These are phyloP conservation scores for Aleiodes alternator DNA, from an alignment of 2,888 invertebrate genomes.

Conservation along the genomic window DNA sequence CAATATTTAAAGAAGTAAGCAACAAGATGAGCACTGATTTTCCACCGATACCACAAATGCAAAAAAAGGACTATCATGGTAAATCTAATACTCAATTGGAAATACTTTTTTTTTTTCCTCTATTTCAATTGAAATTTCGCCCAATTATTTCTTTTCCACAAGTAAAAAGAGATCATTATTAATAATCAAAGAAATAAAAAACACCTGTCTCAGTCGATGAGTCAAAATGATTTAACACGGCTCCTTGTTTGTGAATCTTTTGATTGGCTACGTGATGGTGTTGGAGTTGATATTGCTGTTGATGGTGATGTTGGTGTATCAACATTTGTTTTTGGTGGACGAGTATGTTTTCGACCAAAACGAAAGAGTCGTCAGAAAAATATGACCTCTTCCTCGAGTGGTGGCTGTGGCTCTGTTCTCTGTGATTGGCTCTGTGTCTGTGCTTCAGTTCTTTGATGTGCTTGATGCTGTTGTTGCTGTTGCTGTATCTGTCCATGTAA, in stretches of 20 bases:
- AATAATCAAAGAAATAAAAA: background rate
- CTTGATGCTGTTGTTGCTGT: conserved; percentile 64
- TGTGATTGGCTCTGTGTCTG: conserved; percentile 63
- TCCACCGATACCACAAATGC: background rate
- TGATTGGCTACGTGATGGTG: conserved; percentile 66
- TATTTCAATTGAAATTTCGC: background rate
- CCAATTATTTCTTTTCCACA: background rate
- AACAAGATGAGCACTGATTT: conserved; percentile 43
- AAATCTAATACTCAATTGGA: conserved; percentile 26
- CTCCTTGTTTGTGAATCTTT: conserved; percentile 68
- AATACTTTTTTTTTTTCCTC: conserved; percentile 23
- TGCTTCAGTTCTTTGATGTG: conserved; percentile 59
- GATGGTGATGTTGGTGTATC: conserved; percentile 55
- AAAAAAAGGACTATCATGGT: conserved; percentile 1
- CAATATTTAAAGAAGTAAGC: conserved; percentile 41
- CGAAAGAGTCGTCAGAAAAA: conserved; percentile 81
- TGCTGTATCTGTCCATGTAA: conserved; percentile 61
- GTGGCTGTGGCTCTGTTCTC: conserved; percentile 68
- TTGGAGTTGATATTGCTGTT: conserved; percentile 63
- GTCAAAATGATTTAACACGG: conserved; percentile 73
- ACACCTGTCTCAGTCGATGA: conserved; percentile 59
- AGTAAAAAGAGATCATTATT: background rate
- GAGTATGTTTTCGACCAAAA: conserved; percentile 71
- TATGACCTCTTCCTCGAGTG: conserved; percentile 81
- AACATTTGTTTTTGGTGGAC: conserved; percentile 64